phyloP scores from a whole-genome alignment of 2,113 vertebrate species.

The Paraplagusia blochii region DNA sequence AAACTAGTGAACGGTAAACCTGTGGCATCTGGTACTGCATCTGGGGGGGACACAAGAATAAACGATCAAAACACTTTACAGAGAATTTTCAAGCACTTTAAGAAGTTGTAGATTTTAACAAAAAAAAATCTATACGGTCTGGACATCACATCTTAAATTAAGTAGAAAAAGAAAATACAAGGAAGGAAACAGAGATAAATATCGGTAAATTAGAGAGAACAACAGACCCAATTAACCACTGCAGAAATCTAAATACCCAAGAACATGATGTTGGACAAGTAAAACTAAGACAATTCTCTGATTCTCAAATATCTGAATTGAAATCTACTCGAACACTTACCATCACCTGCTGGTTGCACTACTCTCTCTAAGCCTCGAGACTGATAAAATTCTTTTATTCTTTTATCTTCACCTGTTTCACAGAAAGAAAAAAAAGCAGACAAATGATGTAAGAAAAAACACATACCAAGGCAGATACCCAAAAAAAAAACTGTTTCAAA shows the following conservation, averaged over 20 bases:
- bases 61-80: background rate
- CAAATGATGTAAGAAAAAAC: background rate
- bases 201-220: too few relatives aligned
- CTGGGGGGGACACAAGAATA: constrained; percentile 59
- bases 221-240: too few relatives aligned
- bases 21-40: constrained; percentile 82
- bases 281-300: background rate
- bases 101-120: too few relatives aligned
- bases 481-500: background rate
- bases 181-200: too few relatives aligned
- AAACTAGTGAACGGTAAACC: constrained; percentile 91
- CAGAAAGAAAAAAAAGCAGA: background rate
- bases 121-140: too few relatives aligned
- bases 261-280: background rate
- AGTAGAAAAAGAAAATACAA: too few relatives aligned
- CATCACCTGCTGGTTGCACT: constrained; percentile 85
- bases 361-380: constrained; percentile 91
- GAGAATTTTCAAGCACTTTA: too few relatives aligned
- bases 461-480: background rate
- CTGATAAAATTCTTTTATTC: constrained; percentile 97
- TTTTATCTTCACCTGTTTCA: constrained; percentile 87
- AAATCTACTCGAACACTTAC: constrained; percentile 60
- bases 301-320: too few relatives aligned
- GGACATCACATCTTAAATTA: too few relatives aligned
- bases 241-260: too few relatives aligned